Evolutionary conservation across 2,888 invertebrate species (phyloP).

Genomic region (Sinotaia quadrata): DNA sequence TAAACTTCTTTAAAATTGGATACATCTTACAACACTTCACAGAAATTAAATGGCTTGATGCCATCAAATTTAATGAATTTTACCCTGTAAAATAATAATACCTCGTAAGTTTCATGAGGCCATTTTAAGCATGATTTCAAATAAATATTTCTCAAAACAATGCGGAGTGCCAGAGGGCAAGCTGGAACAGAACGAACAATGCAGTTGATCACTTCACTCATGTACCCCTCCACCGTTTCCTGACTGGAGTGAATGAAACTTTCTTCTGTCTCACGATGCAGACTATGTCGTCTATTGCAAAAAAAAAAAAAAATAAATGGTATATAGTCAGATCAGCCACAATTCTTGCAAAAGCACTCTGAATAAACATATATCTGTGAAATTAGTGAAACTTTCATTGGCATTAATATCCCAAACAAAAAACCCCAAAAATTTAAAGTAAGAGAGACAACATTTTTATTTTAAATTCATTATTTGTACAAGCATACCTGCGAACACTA

Average conservation of each 20-base stretch:
- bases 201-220: conserved; percentile 42
- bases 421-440: too few relatives aligned
- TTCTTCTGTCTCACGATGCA: conserved; percentile 43
- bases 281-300: conserved; percentile 38
- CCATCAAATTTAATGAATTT: too few relatives aligned
- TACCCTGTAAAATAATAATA: too few relatives aligned
- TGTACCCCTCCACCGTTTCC: conserved; percentile 45
- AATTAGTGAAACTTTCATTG: too few relatives aligned
- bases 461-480: too few relatives aligned
- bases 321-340: background rate
- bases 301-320: background rate
- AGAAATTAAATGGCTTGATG: too few relatives aligned
- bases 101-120: conserved; percentile 50
- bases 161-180: conserved; percentile 47
- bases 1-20: too few relatives aligned
- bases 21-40: too few relatives aligned
- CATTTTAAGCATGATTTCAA: conserved; percentile 47
- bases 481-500: conserved; percentile 48
- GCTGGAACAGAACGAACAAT: conserved; percentile 44
- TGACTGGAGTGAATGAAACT: conserved; percentile 49
- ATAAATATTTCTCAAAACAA: conserved; percentile 49
- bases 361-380: too few relatives aligned
- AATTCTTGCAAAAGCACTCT: background rate
- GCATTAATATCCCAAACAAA: too few relatives aligned
- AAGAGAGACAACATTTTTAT: too few relatives aligned